Conservation (phyloP, 92 coral and sea anemone genomes). For the Palythoa grandiflora region DNA sequence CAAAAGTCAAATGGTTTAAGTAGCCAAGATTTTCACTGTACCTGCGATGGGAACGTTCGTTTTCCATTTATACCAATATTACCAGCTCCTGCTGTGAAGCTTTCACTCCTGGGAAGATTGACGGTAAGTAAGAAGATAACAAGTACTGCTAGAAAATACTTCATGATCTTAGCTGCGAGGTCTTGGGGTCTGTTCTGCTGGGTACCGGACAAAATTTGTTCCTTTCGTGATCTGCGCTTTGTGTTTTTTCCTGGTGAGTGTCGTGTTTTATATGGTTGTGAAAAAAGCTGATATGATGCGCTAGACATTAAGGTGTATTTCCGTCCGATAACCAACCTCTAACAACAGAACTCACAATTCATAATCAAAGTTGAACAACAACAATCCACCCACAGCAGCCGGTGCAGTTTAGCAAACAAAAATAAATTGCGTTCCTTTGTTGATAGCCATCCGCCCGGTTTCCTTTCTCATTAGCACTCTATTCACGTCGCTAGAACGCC, state of each 20-base stretch:
- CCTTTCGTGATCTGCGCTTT: constrained; percentile 3
- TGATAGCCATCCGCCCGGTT: neutral
- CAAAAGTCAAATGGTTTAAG: no score
- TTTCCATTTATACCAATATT: constrained; percentile 25
- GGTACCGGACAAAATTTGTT: neutral
- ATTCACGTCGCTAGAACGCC: neutral
- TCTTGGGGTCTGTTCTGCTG: constrained; percentile 1
- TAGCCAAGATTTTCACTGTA: neutral
- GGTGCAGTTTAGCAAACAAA: constrained; percentile 16
- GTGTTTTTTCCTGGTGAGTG: neutral
- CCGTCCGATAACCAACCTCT: constrained; percentile 22
- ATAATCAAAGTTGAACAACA: constrained; percentile 30
- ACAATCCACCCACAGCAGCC: constrained; percentile 25
- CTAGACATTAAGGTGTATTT: constrained; percentile 17
- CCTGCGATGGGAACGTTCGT: constrained; percentile 26
- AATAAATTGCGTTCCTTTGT: constrained; percentile 33
- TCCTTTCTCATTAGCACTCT: constrained; percentile 25
- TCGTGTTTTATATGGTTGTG: constrained; percentile 17
- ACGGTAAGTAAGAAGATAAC: constrained; percentile 1
- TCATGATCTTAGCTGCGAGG: neutral
- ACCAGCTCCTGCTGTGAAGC: constrained; percentile 30
- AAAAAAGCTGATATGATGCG: constrained; percentile 2
- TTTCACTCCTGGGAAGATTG: constrained; percentile 13
- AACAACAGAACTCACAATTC: constrained; percentile 17
- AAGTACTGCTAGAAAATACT: neutral